Percentiles rank a stretch among this genome's conserved stretches.
phyloP scores from a whole-genome alignment of 2,888 invertebrate genomes.

The Isotomurus palustris region DNA sequence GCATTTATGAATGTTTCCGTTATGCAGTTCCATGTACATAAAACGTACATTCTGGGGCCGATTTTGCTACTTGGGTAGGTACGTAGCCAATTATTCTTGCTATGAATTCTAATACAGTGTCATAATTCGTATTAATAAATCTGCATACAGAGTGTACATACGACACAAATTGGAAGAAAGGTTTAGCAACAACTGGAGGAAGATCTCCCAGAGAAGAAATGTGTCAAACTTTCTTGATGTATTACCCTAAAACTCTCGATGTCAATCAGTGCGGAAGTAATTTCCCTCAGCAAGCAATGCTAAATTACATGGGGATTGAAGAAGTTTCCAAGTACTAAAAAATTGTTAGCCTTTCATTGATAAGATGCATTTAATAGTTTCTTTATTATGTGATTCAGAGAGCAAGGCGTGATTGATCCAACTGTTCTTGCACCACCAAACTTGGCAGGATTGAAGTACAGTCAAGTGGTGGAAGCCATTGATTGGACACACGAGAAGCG shows the following conservation, averaged over 20 bases:
- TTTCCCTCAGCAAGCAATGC: not conserved
- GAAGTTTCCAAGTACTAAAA: not conserved
- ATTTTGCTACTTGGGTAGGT: too few relatives aligned
- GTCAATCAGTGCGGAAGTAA: slow-evolving; percentile 4
- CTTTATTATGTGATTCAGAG: too few relatives aligned
- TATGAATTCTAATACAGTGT: too few relatives aligned
- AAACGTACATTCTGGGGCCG: too few relatives aligned
- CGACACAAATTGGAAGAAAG: slow-evolving; percentile 12
- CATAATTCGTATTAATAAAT: not conserved
- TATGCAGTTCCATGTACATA: too few relatives aligned
- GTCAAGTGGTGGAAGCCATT: not conserved
- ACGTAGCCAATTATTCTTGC: too few relatives aligned
- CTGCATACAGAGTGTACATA: slow-evolving; percentile 9
- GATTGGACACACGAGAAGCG: not conserved
- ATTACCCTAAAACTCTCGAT: not conserved
- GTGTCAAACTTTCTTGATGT: slow-evolving; percentile 9
- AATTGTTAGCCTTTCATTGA: too few relatives aligned
- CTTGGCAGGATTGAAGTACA: not conserved
- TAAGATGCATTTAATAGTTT: too few relatives aligned
- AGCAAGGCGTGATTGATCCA: slow-evolving; percentile 1
- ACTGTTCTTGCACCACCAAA: not conserved
- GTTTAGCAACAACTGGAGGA: slow-evolving; percentile 1
- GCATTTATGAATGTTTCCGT: too few relatives aligned
- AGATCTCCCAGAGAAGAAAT: slow-evolving; percentile 16
- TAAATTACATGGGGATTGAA: not conserved